A percentile compares a stretch with the other conserved stretches of the same genome.
Conservation (phyloP, 2,888 invertebrate species). For the Carpatolechia fugitivella region DNA sequence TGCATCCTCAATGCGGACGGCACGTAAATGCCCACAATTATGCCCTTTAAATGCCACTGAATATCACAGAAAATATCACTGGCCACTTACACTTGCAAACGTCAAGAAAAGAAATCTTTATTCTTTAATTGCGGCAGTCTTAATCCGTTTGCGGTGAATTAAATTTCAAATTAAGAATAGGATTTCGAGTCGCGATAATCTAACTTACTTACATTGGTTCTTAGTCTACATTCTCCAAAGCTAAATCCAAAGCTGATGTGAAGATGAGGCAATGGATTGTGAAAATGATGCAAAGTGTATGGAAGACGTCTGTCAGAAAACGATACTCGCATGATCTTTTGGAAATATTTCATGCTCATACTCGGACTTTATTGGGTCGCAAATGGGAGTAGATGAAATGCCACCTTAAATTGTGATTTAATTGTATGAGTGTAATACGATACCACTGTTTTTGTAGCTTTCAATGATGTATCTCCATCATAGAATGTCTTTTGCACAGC, state of each 20-base stretch:
- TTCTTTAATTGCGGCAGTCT: constrained; percentile 7
- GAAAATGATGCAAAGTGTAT: background rate
- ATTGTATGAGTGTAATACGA: background rate
- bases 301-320: background rate
- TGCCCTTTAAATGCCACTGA: constrained; percentile 37
- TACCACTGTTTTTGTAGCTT: background rate
- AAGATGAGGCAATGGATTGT: background rate
- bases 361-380: background rate
- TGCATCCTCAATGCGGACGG: constrained; percentile 13
- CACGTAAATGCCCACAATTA: constrained; percentile 34
- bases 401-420: constrained; percentile 9
- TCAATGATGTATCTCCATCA: background rate
- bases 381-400: constrained; percentile 20
- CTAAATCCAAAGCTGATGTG: background rate
- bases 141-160: background rate
- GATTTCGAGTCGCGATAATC: background rate
- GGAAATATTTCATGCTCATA: background rate
- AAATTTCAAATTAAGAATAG: background rate
- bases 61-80: constrained; percentile 21
- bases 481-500: too few relatives aligned
- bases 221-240: background rate
- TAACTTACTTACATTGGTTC: background rate
- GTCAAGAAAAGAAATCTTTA: constrained; percentile 39
- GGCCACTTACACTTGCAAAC: constrained; percentile 12
- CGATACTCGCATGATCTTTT: background rate